Conservation (phyloP, 2,113 vertebrate genomes). For the Crypturellus undulatus region DNA sequence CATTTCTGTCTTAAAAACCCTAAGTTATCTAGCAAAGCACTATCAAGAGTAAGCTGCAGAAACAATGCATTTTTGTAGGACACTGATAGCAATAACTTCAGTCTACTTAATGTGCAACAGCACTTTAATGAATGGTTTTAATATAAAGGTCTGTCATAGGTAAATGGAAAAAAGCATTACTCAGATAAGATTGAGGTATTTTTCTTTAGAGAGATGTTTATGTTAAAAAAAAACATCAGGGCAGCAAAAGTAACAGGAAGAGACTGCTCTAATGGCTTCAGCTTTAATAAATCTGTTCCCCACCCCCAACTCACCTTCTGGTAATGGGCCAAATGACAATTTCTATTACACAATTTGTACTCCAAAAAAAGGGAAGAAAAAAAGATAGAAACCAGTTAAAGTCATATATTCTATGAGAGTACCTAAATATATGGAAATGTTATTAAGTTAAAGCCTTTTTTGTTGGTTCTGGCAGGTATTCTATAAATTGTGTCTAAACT, state of each 20-base stretch:
- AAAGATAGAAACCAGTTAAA: conserved; percentile 58
- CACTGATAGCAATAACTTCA: conserved; percentile 53
- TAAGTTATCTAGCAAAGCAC: conserved; percentile 5
- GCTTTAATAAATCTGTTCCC: conserved; percentile 26
- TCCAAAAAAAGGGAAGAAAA: not conserved
- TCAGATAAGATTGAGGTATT: conserved; percentile 15
- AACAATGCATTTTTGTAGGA: conserved; percentile 31
- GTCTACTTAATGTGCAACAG: conserved; percentile 1
- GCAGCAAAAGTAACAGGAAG: not conserved
- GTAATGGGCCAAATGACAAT: conserved; percentile 12
- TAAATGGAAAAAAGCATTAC: conserved; percentile 1
- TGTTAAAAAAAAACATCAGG: not conserved
- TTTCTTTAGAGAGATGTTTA: conserved; percentile 12
- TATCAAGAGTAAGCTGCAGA: conserved; percentile 19
- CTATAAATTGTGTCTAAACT: conserved; percentile 46
- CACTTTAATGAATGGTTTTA: conserved; percentile 44
- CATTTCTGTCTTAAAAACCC: not conserved
- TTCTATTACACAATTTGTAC: conserved; percentile 12
- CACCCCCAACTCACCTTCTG: not conserved
- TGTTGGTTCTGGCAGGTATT: conserved; percentile 58
- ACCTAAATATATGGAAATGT: conserved; percentile 54
- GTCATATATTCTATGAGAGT: conserved; percentile 43
- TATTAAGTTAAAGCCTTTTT: conserved; percentile 55
- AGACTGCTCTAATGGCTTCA: not conserved
- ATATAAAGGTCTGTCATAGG: conserved; percentile 22